phyloP scores from a whole-genome alignment of 2,888 invertebrate genomes.

The Archips crataeganus region DNA sequence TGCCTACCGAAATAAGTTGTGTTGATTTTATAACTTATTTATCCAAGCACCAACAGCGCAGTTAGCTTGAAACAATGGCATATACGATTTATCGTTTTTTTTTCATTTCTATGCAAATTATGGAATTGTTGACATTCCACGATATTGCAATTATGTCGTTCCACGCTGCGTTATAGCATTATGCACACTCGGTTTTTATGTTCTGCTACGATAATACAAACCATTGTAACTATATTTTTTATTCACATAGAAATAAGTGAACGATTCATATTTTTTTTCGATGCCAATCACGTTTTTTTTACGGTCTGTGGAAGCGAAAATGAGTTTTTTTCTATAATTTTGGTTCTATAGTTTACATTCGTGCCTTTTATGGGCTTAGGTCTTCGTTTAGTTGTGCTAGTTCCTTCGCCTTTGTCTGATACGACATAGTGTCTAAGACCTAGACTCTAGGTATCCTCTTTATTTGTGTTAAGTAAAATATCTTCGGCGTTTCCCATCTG shows the following conservation, averaged over 20 bases:
- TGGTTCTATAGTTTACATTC: neutral
- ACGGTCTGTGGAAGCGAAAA: neutral
- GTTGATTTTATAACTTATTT: too few relatives aligned
- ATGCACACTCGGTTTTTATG: slow-evolving; percentile 9
- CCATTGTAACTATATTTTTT: neutral
- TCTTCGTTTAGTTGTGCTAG: too few relatives aligned
- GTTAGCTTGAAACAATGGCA: neutral
- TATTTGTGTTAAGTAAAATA: too few relatives aligned
- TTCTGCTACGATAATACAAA: neutral
- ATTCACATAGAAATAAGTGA: neutral
- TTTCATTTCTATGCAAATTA: slow-evolving; percentile 3
- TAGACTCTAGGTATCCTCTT: too few relatives aligned
- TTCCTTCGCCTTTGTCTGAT: too few relatives aligned
- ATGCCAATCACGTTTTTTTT: neutral
- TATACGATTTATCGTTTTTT: neutral
- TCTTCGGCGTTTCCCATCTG: too few relatives aligned
- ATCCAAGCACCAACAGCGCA: too few relatives aligned
- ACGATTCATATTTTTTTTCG: neutral
- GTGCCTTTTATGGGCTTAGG: neutral
- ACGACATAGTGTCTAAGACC: too few relatives aligned
- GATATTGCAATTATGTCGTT: slow-evolving; percentile 11
- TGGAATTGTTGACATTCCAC: slow-evolving; percentile 1
- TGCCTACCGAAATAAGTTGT: too few relatives aligned
- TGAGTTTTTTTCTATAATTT: neutral
- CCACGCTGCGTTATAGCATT: slow-evolving; percentile 8